Conservation (phyloP, 2,113 vertebrate species). For the Montifringilla adamsi region DNA sequence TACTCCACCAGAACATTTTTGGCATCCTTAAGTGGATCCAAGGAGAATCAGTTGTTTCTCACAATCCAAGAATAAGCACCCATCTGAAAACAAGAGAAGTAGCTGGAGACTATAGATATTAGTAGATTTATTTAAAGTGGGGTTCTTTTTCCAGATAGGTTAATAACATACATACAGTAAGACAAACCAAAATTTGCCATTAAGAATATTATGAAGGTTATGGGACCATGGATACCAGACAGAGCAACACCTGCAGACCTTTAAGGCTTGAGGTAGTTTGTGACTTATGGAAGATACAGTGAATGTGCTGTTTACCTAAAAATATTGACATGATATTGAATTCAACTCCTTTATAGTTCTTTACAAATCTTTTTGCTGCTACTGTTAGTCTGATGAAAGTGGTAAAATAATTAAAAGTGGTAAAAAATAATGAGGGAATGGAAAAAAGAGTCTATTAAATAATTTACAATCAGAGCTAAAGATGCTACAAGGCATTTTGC, state of each 20-base stretch:
- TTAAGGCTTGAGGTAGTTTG: neutral
- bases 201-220: neutral
- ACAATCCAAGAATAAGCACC: neutral
- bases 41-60: neutral
- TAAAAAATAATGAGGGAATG: neutral
- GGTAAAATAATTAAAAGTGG: neutral
- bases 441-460: neutral
- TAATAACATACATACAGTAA: neutral
- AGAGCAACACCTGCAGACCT: neutral
- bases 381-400: neutral
- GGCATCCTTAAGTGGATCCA: neutral
- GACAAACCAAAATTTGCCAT: neutral
- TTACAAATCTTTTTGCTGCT: neutral
- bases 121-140: neutral
- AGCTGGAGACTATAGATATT: neutral
- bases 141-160: accelerated
- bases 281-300: neutral
- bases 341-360: neutral
- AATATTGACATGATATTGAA: neutral
- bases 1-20: neutral
- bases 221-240: neutral
- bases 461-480: neutral
- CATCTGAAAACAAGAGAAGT: neutral
- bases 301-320: neutral
- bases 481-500: neutral